Conservation (phyloP, 2,113 vertebrate genomes). For the Monopterus albus region DNA sequence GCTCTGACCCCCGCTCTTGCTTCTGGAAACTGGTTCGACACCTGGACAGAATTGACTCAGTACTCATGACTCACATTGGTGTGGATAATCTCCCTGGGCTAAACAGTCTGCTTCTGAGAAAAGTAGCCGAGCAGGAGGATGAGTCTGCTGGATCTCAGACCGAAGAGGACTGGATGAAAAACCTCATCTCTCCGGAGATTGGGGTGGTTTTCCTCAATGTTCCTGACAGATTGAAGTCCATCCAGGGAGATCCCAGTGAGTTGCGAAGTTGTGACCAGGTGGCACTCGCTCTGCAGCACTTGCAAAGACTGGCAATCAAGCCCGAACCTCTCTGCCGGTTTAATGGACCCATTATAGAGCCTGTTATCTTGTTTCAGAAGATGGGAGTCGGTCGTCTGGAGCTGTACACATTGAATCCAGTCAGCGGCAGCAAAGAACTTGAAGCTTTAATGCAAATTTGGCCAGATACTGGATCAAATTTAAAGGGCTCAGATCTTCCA, state of each 20-base stretch:
- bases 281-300: conserved; percentile 78
- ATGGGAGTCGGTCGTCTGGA: conserved; percentile 95
- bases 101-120: conserved; percentile 92
- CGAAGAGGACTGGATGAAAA: conserved; percentile 84
- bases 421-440: conserved; percentile 81
- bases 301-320: conserved; percentile 83
- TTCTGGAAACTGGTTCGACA: conserved; percentile 98
- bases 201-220: conserved; percentile 93
- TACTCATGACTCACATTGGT: conserved; percentile 90
- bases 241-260: conserved; percentile 63
- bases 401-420: conserved; percentile 90
- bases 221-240: conserved; percentile 77
- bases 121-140: conserved; percentile 87
- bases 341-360: conserved; percentile 74
- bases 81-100: conserved; percentile 92
- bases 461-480: conserved; percentile 63
- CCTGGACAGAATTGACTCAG: conserved; percentile 92
- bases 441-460: conserved; percentile 84
- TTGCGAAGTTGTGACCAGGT: conserved; percentile 86
- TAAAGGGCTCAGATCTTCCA: conserved; percentile 73
- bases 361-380: conserved; percentile 92
- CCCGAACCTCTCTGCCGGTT: conserved; percentile 82
- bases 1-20: conserved; percentile 89
- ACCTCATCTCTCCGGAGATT: conserved; percentile 90
- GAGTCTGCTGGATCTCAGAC: conserved; percentile 68